These are phyloP conservation scores for Lerema accius DNA, from an alignment of 1,140 invertebrate genomes.

Conservation along the genomic window DNA sequence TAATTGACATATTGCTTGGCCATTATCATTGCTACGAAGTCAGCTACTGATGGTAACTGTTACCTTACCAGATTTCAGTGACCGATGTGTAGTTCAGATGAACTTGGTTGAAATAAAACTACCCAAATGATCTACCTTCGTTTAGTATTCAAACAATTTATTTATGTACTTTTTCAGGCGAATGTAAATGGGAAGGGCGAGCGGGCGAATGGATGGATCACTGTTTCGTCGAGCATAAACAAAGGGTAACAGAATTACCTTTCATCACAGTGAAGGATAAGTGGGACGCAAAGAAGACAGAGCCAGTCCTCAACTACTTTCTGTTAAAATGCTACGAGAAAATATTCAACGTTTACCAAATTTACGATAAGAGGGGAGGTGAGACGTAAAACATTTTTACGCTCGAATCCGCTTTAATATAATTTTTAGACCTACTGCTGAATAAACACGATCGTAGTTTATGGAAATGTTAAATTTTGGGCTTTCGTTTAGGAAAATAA, in stretches of 20 bases:
- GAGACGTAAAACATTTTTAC: conserved; percentile 22
- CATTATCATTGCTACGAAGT: too few relatives aligned
- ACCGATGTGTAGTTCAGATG: too few relatives aligned
- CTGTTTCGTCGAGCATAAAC: conserved; percentile 72
- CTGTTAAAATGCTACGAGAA: conserved; percentile 74
- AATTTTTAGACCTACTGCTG: conserved; percentile 9
- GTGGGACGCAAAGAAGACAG: conserved; percentile 73
- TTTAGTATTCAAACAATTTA: background rate
- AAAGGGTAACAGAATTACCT: conserved; percentile 74
- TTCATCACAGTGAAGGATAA: conserved; percentile 78
- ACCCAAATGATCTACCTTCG: too few relatives aligned
- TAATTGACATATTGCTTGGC: too few relatives aligned
- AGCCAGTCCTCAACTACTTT: conserved; percentile 78
- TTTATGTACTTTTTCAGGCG: conserved; percentile 52
- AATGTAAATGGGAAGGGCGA: conserved; percentile 75
- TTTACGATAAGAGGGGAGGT: conserved; percentile 80
- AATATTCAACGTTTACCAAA: conserved; percentile 81
- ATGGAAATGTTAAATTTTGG: conserved; percentile 1
- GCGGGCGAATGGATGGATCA: conserved; percentile 82
- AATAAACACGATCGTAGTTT: conserved; percentile 2
- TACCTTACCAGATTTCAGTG: too few relatives aligned
- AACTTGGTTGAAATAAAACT: too few relatives aligned
- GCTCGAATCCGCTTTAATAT: background rate
- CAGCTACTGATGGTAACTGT: too few relatives aligned
- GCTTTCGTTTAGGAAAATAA: background rate